Evolutionary conservation across 2,113 vertebrate species (phyloP).

Genomic region (Ictidomys tridecemlineatus): DNA sequence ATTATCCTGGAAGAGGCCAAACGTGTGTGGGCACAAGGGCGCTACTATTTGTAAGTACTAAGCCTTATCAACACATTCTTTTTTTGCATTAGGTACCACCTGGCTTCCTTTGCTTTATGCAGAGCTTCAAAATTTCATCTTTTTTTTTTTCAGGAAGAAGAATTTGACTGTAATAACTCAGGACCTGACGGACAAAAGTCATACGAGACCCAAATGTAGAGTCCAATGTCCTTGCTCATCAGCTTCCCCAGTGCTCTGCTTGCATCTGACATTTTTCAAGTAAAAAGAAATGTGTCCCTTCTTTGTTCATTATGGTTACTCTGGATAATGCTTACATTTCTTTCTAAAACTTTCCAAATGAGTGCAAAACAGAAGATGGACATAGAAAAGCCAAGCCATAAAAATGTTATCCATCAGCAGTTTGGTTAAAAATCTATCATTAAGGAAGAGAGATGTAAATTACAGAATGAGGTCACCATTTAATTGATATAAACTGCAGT

Average conservation of each 20-base stretch:
- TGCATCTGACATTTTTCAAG: neutral
- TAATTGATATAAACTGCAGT: no score
- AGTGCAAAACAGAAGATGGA: neutral
- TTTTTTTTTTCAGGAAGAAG: constrained; percentile 74
- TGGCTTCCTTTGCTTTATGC: neutral
- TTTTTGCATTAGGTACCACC: no score
- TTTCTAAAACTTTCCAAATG: constrained; percentile 73
- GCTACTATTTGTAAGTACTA: no score
- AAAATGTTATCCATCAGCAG: constrained; percentile 68
- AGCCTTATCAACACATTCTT: no score
- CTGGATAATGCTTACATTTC: constrained; percentile 70
- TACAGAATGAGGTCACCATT: constrained; percentile 63
- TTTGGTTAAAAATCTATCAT: constrained; percentile 73
- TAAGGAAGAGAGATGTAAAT: constrained; percentile 48
- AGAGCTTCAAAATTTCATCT: constrained; percentile 68
- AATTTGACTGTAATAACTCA: constrained; percentile 81
- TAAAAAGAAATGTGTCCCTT: neutral
- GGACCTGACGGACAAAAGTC: constrained; percentile 28
- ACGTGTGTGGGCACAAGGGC: no score
- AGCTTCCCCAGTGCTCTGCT: neutral
- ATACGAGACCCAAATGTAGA: constrained; percentile 68
- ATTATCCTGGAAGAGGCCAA: neutral
- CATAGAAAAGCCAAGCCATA: constrained; percentile 60
- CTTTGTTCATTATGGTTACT: constrained; percentile 52
- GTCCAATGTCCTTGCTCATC: constrained; percentile 5